Base-by-base conservation (phyloP, 2,113 vertebrate genomes). In the Spea bombifrons region DNA sequence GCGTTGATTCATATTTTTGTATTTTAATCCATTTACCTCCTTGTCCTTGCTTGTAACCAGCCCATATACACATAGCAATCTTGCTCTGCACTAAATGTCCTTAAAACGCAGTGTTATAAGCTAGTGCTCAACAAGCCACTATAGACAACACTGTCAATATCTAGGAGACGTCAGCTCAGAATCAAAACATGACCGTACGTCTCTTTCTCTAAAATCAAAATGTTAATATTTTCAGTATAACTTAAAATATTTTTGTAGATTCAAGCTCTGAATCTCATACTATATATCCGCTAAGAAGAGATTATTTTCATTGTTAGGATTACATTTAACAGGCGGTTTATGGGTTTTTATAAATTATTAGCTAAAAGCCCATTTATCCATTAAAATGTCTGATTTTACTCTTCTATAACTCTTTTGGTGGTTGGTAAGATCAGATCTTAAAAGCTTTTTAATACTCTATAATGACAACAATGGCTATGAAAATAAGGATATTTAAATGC, bases 401-500 rank as follows among this genome's bases (percentile, higher is more conserved):
- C 63, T 67, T 66, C 70, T 30, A 80, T 73, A 67, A 73, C 64
- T 80, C 77, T 59, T 67, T 73, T 59, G 50, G 64, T 52, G 45
- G 53, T 80, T 80, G 53, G 13, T 67, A 73, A 78, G 74, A 82
- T 68, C 82, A 67, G 57, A 8, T 59, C 74, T 85, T 81, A 86
- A 86, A 85, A 81, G 67, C 66, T 72, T 75, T 78, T 88, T 65
- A 66, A 84, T 83, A 82, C 73, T 83, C 83, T 87, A 85, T 78
- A 85, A 80, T 78, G 66, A 67, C 73, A 84, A 73, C 55, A 79
- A 53, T 81, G 73, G 83, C 68, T 84, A 75, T 86, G 82, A 86
- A 87, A 84, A 84, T 69, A 84, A 72, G 76, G 66, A 78, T 76
- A 85, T 88, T 88, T 87, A 88, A 89, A 87, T 87, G 74, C 66